Evolutionary conservation across 2,113 vertebrate genomes (phyloP).

Genomic region (Oplegnathus fasciatus): DNA sequence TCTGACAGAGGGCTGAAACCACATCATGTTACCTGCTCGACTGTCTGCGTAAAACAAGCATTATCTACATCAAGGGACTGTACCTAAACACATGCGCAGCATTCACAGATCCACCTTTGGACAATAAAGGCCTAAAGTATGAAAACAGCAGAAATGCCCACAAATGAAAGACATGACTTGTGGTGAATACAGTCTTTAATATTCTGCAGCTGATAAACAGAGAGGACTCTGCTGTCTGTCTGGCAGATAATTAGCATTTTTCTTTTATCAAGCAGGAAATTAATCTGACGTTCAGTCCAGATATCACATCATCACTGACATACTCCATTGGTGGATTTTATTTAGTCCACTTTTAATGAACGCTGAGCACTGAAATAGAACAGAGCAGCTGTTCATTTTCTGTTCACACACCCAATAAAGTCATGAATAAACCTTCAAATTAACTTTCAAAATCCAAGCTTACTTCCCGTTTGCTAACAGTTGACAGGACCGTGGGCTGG

Average conservation of each 20-base stretch:
- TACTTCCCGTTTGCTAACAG: constrained; percentile 13
- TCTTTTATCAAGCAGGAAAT: constrained; percentile 64
- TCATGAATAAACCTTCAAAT: constrained; percentile 28
- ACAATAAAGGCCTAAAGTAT: background rate
- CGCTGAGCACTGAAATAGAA: constrained; percentile 33
- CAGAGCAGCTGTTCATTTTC: constrained; percentile 32
- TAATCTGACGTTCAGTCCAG: constrained; percentile 52
- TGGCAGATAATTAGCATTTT: constrained; percentile 64
- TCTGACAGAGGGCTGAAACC: constrained; percentile 17
- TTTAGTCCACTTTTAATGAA: constrained; percentile 49
- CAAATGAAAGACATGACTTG: background rate
- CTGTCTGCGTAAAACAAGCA: background rate
- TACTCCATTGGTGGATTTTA: constrained; percentile 36
- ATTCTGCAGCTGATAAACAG: constrained; percentile 46
- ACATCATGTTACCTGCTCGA: background rate
- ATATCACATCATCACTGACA: constrained; percentile 53
- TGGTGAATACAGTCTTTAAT: constrained; percentile 9
- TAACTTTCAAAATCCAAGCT: constrained; percentile 3
- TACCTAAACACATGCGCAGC: background rate
- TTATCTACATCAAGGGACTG: background rate
- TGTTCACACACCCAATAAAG: constrained; percentile 14
- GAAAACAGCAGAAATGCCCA: background rate
- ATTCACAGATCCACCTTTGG: background rate
- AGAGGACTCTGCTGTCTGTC: constrained; percentile 25
- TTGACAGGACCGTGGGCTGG: background rate